phyloP scores from a whole-genome alignment of 2,888 invertebrate species.

The Thereva nobilitata region DNA sequence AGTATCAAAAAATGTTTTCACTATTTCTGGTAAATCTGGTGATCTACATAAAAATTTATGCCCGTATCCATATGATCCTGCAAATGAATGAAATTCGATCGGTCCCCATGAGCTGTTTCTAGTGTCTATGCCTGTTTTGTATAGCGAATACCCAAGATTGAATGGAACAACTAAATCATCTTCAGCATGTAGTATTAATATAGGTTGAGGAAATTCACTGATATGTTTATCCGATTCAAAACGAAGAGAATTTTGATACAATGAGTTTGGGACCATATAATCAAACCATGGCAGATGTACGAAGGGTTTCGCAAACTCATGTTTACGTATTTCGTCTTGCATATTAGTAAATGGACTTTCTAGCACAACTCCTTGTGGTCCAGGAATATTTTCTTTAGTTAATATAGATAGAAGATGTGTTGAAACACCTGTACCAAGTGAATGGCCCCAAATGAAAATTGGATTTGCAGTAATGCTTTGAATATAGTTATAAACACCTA shows the following conservation, averaged over 20 bases:
- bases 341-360: slow-evolving; percentile 95
- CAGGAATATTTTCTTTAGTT: slow-evolving; percentile 59
- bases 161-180: slow-evolving; percentile 89
- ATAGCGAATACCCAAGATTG: slow-evolving; percentile 75
- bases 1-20: slow-evolving; percentile 64
- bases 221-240: slow-evolving; percentile 82
- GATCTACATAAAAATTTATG: slow-evolving; percentile 87
- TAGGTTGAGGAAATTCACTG: slow-evolving; percentile 67
- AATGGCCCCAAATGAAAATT: slow-evolving; percentile 94
- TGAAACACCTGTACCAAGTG: slow-evolving; percentile 82
- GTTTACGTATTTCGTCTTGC: slow-evolving; percentile 80
- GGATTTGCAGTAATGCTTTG: slow-evolving; percentile 62
- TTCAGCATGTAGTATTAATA: slow-evolving; percentile 88
- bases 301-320: slow-evolving; percentile 81
- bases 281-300: slow-evolving; percentile 84
- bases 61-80: slow-evolving; percentile 67
- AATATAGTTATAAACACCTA: slow-evolving; percentile 79
- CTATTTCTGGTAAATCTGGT: slow-evolving; percentile 69
- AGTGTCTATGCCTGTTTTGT: slow-evolving; percentile 64
- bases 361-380: slow-evolving; percentile 75
- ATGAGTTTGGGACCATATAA: slow-evolving; percentile 75
- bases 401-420: slow-evolving; percentile 69
- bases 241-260: slow-evolving; percentile 70
- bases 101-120: slow-evolving; percentile 65
- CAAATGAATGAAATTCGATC: slow-evolving; percentile 74